Base-by-base conservation (phyloP, 2,113 vertebrate genomes). In the Chlamydotis undulata region DNA sequence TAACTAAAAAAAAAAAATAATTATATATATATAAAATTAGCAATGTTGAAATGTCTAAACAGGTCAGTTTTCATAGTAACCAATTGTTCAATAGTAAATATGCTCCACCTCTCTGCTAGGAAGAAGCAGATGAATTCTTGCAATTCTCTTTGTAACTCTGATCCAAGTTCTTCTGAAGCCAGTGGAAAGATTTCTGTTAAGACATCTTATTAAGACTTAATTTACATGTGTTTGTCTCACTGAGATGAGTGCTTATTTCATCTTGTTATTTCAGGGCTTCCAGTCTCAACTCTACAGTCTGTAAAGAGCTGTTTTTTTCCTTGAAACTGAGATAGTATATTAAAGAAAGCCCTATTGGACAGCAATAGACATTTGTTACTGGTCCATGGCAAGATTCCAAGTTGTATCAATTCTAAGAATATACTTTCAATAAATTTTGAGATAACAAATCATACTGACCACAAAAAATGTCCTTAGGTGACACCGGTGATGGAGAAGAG, bases 41-140 rank as follows among this genome's bases (percentile, higher is more conserved):
- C 60, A 64, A 18, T 19, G 26, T 39, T 75, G 37, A 78, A 64
- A 70, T 59, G 33, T 47, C 43, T 37, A 53, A 93, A 53, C 33
- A 76, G 64, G 52, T 55, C 28, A 6, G 14, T 55, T 78, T 82
- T 89, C 28, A 12, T 31, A 85, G 65, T 11, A 89, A 63, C 45
- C 74, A 60, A 7, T 19, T 73, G 53, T 77, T 96, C 70, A 50
- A 33, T 28, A 39, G 61, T 85, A 93, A 85, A 80, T 73, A 71
- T 43, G 47, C 73, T 92, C 67, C 83, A 92, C 76, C 68, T 89
- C 45, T 82, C 68, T 91, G 14, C 59, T 50, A 74, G 73, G 86
- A 88, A 87, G 73, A 53, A 91, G 60, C 73, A 95, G 69, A 80
- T 71, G 80, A 96, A 92, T 95, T 96, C 64, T 70, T 92, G 69